phyloP scores from a whole-genome alignment of 2,888 invertebrate species.

The Coronaproctus castanopsis region DNA sequence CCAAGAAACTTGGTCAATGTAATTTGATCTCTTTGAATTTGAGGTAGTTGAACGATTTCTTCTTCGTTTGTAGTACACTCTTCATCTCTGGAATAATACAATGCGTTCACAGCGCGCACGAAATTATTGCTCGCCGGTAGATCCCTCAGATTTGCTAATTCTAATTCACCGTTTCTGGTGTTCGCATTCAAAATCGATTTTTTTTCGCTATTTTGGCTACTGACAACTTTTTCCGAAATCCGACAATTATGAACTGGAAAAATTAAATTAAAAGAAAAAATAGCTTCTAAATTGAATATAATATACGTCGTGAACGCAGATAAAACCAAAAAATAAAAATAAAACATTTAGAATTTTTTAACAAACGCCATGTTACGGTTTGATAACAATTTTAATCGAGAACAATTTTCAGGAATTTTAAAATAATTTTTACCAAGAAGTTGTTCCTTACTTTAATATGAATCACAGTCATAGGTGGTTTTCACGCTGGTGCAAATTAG shows the following conservation, averaged over 20 bases:
- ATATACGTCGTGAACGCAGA: too few relatives aligned
- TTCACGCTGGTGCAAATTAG: too few relatives aligned
- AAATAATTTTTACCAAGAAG: too few relatives aligned
- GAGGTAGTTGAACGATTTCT: constrained; percentile 60
- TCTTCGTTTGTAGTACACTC: constrained; percentile 31
- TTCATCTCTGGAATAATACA: constrained; percentile 47
- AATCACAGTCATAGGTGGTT: too few relatives aligned
- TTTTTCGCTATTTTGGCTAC: constrained; percentile 3
- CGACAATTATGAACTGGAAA: constrained; percentile 3
- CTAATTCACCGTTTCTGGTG: constrained; percentile 38
- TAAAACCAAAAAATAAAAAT: too few relatives aligned
- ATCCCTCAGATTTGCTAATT: constrained; percentile 66
- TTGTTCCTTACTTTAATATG: too few relatives aligned
- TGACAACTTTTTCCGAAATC: constrained; percentile 2
- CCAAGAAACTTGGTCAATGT: constrained; percentile 74
- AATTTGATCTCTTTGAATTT: constrained; percentile 68
- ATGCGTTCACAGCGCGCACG: constrained; percentile 61
- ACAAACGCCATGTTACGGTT: too few relatives aligned
- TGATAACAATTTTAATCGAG: too few relatives aligned
- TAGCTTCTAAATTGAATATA: too few relatives aligned
- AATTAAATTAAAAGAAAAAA: neutral
- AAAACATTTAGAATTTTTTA: too few relatives aligned
- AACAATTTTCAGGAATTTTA: too few relatives aligned
- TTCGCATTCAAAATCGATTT: constrained; percentile 1
- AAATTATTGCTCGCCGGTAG: constrained; percentile 50